Percentiles rank a stretch among this genome's conserved stretches.
phyloP scores from a whole-genome alignment of 2,888 invertebrate genomes.

The Phlogophora meticulosa region DNA sequence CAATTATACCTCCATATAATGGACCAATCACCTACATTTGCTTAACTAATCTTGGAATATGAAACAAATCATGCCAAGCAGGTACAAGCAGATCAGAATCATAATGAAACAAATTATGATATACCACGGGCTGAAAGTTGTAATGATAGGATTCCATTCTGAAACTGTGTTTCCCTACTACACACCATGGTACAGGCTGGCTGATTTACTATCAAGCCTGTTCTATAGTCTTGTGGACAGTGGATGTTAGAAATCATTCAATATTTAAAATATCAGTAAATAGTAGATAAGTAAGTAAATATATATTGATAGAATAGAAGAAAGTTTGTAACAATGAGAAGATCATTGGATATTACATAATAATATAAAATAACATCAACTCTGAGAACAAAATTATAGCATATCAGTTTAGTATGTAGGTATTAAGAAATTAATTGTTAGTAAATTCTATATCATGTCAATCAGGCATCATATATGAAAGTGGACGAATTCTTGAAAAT shows the following conservation, averaged over 20 bases:
- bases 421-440: neutral
- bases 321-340: no score
- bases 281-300: no score
- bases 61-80: neutral
- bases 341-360: neutral
- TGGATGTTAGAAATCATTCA: neutral
- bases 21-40: neutral
- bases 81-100: neutral
- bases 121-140: neutral
- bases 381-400: neutral
- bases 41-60: neutral
- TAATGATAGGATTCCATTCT: no score
- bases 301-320: no score
- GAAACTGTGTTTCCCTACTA: neutral
- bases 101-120: neutral
- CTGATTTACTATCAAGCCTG: neutral
- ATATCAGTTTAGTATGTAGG: neutral
- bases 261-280: neutral
- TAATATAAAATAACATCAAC: neutral
- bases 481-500: constrained; percentile 17
- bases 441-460: neutral
- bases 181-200: neutral
- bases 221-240: neutral
- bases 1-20: neutral
- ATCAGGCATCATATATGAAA: neutral